phyloP scores from a whole-genome alignment of 2,888 invertebrate genomes.

The Chrysotoxum bicinctum region DNA sequence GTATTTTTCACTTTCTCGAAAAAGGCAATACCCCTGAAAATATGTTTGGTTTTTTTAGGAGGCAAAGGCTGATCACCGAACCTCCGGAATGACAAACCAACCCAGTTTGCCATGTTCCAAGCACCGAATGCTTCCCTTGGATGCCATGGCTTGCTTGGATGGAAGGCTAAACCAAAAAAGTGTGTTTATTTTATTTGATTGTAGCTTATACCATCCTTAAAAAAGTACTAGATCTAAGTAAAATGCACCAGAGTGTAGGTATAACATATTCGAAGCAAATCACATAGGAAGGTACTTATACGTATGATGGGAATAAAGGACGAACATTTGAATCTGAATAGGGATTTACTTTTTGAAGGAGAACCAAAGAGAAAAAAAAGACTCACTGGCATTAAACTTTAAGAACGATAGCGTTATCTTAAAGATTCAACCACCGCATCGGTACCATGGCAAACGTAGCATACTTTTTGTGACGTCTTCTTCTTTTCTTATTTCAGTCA shows the following conservation, averaged over 20 bases:
- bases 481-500: background rate
- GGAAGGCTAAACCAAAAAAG: too few relatives aligned
- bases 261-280: background rate
- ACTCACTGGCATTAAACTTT: slow-evolving; percentile 62
- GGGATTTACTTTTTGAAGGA: slow-evolving; percentile 38
- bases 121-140: too few relatives aligned
- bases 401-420: slow-evolving; percentile 54
- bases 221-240: background rate
- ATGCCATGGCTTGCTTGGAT: too few relatives aligned
- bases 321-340: slow-evolving; percentile 55
- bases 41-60: too few relatives aligned
- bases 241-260: background rate
- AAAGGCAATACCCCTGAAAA: too few relatives aligned
- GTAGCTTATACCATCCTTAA: too few relatives aligned
- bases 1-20: too few relatives aligned
- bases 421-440: slow-evolving; percentile 44
- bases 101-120: too few relatives aligned
- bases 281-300: background rate
- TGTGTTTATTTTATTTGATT: too few relatives aligned
- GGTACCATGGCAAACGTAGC: background rate
- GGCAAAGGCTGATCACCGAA: too few relatives aligned
- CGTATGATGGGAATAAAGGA: background rate
- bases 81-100: too few relatives aligned
- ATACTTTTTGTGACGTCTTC: slow-evolving; percentile 10
- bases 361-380: slow-evolving; percentile 17